These are phyloP conservation scores for Lymantria monacha DNA, from an alignment of 2,888 invertebrate species.

Conservation along the genomic window DNA sequence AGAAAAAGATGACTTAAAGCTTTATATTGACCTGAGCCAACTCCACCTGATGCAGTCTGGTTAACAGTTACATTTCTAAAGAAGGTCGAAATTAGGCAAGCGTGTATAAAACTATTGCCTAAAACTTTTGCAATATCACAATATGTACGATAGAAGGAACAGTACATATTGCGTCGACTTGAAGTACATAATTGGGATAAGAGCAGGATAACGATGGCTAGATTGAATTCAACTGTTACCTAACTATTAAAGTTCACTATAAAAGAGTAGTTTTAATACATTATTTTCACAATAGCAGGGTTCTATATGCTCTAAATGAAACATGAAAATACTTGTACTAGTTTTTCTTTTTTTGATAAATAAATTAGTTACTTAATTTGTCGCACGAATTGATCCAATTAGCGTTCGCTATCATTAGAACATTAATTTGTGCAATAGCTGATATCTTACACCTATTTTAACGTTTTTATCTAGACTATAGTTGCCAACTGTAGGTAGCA, in stretches of 20 bases:
- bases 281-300: neutral
- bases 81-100: no score
- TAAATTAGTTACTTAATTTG: neutral
- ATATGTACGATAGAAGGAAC: no score
- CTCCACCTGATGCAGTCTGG: no score
- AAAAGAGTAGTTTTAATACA: no score
- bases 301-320: neutral
- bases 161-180: no score
- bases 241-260: neutral
- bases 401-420: conserved; percentile 5
- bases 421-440: conserved; percentile 13
- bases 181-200: no score
- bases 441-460: conserved; percentile 14
- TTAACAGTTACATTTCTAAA: no score
- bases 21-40: no score
- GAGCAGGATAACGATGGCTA: no score
- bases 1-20: no score
- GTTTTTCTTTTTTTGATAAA: neutral
- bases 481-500: conserved; percentile 19
- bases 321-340: neutral
- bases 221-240: conserved; percentile 4
- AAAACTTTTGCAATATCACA: no score
- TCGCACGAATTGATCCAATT: conserved; percentile 8
- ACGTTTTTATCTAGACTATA: conserved; percentile 14
- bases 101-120: no score